A percentile compares a stretch with the other conserved stretches of the same genome.
phyloP scores from a whole-genome alignment of 2,113 vertebrate genomes.

The human (Homo sapiens) region GRCh38 chr2:27887501-27888000 shows the following conservation, averaged over 20 bases:
- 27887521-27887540: slow-evolving; percentile 31
- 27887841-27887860: background rate
- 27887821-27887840: background rate
- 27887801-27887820: background rate
- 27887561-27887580: background rate
- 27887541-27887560: background rate
- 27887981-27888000: background rate
- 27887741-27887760: background rate
- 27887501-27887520: background rate
- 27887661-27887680: no score
- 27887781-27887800: background rate
- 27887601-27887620: background rate
- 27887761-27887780: background rate
- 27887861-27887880: background rate
- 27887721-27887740: background rate
- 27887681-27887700: no score
- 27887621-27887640: background rate
- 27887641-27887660: background rate
- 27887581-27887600: background rate
- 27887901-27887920: background rate
- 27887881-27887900: background rate
- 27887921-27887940: slow-evolving; percentile 42
- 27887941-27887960: background rate
- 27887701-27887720: no score
- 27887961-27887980: background rate